Evolutionary conservation across 2,797 vertebrate genomes (phyloP).

Genomic region (Notolabrus celidotus): DNA sequence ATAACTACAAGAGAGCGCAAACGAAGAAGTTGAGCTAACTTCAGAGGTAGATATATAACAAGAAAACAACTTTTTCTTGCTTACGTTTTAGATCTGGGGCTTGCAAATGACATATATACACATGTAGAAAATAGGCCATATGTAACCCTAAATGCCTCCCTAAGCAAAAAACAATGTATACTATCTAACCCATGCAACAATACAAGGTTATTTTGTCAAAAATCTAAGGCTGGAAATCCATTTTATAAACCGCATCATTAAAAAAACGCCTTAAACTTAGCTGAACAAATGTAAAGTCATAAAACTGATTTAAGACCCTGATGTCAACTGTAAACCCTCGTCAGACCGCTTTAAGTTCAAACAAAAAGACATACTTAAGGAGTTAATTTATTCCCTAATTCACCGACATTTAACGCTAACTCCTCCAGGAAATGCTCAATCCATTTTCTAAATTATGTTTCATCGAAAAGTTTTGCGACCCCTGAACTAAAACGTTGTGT

Average conservation of each 20-base stretch:
- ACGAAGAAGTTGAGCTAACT: constrained; percentile 84
- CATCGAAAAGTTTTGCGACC: constrained; percentile 63
- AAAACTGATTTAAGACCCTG: constrained; percentile 73
- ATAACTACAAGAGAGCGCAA: constrained; percentile 68
- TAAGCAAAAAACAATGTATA: constrained; percentile 69
- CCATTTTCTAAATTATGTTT: constrained; percentile 72
- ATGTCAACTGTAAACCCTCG: constrained; percentile 81
- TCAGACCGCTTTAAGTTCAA: constrained; percentile 71
- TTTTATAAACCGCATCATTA: constrained; percentile 74
- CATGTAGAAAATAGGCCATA: constrained; percentile 72
- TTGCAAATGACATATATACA: constrained; percentile 78
- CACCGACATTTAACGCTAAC: constrained; percentile 41
- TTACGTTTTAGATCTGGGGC: constrained; percentile 82
- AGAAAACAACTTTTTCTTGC: constrained; percentile 64
- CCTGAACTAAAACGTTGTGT: constrained; percentile 69
- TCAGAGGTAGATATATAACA: constrained; percentile 76
- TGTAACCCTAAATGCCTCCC: constrained; percentile 81
- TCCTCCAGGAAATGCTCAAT: constrained; percentile 59
- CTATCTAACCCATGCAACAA: constrained; percentile 67
- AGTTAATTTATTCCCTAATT: constrained; percentile 71
- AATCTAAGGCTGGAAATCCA: constrained; percentile 61
- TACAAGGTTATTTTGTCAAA: constrained; percentile 53
- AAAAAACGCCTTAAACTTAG: constrained; percentile 82
- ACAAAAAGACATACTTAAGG: constrained; percentile 38
- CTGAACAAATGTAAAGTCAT: constrained; percentile 80